Evolutionary conservation across 2,113 vertebrate species (phyloP).

Genomic region (Heliornis fulica): DNA sequence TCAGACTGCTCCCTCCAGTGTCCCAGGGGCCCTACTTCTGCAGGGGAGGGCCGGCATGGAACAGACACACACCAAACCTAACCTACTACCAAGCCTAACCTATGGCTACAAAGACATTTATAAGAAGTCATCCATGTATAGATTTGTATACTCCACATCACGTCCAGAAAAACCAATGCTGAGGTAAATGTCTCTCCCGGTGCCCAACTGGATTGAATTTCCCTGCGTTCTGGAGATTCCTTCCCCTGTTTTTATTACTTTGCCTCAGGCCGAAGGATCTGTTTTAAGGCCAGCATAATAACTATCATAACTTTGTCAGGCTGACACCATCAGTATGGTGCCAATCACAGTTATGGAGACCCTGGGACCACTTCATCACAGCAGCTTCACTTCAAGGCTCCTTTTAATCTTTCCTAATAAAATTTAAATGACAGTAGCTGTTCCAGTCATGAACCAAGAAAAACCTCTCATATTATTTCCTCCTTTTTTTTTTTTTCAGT

Average conservation of each 20-base stretch:
- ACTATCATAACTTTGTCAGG: conserved; percentile 40
- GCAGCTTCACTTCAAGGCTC: conserved; percentile 43
- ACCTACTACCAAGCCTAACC: neutral
- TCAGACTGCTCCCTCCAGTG: neutral
- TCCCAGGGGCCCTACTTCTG: fast-evolving
- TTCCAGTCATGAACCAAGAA: conserved; percentile 60
- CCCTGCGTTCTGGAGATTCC: neutral
- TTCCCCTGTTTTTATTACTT: conserved; percentile 26
- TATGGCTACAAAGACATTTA: neutral
- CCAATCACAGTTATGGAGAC: conserved; percentile 51
- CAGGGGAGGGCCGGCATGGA: neutral
- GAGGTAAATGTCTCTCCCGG: neutral
- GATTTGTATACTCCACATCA: neutral
- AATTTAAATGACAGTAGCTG: conserved; percentile 61
- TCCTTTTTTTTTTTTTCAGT: neutral
- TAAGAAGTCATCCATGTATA: neutral
- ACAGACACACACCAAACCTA: fast-evolving
- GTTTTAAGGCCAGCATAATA: conserved; percentile 8
- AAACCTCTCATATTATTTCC: neutral
- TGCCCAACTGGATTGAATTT: neutral
- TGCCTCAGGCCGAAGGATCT: neutral
- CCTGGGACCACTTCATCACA: conserved; percentile 59
- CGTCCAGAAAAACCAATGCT: neutral
- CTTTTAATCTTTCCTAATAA: conserved; percentile 66
- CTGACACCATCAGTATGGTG: conserved; percentile 46